Percentiles rank a stretch among this genome's conserved stretches.
Evolutionary conservation across 1,140 invertebrate species (phyloP).

Genomic region (Drosophila lini): DNA sequence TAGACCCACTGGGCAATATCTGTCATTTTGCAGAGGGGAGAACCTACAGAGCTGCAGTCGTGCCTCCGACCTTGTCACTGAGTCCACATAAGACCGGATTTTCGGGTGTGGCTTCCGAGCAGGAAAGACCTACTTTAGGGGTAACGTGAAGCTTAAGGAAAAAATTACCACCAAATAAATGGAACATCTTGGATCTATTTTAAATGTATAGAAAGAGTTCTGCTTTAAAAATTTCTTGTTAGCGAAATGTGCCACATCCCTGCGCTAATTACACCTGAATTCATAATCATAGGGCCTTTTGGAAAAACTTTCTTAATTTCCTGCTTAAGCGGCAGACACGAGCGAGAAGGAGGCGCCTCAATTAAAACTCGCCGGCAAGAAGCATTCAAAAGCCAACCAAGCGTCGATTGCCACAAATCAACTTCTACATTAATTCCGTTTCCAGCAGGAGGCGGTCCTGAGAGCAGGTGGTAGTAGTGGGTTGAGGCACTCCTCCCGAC

Average conservation of each 20-base stretch:
- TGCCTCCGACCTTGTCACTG: conserved; percentile 16
- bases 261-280: conserved; percentile 15
- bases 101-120: conserved; percentile 1
- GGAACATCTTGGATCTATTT: background rate
- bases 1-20: conserved; percentile 9
- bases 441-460: conserved; percentile 26
- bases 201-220: background rate
- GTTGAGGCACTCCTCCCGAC: background rate
- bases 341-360: conserved; percentile 32
- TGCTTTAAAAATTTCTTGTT: background rate
- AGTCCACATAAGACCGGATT: background rate
- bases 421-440: conserved; percentile 78
- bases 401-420: conserved; percentile 79
- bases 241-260: conserved; percentile 1
- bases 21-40: conserved; percentile 10
- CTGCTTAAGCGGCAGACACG: conserved; percentile 41
- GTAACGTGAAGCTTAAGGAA: background rate
- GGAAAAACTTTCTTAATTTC: conserved; percentile 74
- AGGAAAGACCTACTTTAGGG: conserved; percentile 7
- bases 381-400: conserved; percentile 55
- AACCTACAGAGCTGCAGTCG: background rate
- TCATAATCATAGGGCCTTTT: conserved; percentile 29
- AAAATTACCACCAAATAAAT: background rate
- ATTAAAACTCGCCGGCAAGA: conserved; percentile 71
- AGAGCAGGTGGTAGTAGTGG: background rate